Percentiles rank a stretch among this genome's conserved stretches.
phyloP scores from a whole-genome alignment of 2,113 vertebrate genomes.

The Vireo altiloquus region DNA sequence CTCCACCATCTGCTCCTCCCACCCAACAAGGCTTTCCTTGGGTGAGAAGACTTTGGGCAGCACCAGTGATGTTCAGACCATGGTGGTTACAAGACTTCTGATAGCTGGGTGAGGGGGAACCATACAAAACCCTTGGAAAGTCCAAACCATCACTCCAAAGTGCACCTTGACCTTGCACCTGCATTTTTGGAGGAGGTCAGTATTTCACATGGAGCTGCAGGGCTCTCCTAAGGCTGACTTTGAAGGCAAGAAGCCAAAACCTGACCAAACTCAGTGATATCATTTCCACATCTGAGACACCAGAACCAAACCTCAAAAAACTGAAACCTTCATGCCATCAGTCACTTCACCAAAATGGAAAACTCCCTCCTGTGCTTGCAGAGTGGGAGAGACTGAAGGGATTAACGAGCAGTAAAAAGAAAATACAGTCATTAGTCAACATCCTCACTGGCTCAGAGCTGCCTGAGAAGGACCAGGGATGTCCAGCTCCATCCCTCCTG shows the following conservation, averaged over 20 bases:
- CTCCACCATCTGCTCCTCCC: not conserved
- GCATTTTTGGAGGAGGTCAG: not conserved
- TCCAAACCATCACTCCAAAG: not conserved
- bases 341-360: not conserved
- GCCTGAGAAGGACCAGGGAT: not conserved
- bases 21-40: not conserved
- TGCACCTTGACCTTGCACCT: not conserved
- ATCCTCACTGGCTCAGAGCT: not conserved
- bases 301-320: not conserved
- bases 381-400: not conserved
- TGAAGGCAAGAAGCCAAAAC: not conserved
- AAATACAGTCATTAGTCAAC: rapidly evolving
- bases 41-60: not conserved
- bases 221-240: not conserved
- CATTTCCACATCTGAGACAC: not conserved
- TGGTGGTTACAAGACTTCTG: rapidly evolving
- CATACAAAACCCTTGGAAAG: rapidly evolving
- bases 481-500: not conserved
- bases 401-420: rapidly evolving
- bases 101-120: not conserved
- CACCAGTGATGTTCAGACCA: not conserved
- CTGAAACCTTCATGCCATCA: not conserved
- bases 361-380: not conserved
- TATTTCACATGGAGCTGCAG: rapidly evolving
- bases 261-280: rapidly evolving